Percentiles rank a stretch among this genome's conserved stretches.
These are phyloP conservation scores for Anastrepha obliqua DNA, from an alignment of 1,140 invertebrate genomes.

Conservation along the genomic window DNA sequence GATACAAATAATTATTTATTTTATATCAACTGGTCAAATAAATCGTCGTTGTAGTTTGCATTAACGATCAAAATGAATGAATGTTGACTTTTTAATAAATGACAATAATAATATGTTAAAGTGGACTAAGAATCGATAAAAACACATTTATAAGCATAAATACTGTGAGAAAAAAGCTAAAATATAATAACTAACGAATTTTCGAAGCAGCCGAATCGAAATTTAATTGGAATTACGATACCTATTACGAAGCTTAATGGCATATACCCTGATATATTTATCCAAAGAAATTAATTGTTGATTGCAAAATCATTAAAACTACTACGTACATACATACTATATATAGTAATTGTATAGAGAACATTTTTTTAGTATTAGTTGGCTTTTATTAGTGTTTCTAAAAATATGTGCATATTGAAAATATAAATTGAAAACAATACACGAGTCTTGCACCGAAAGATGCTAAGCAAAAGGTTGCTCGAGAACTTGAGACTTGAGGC, in stretches of 20 bases:
- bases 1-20: not conserved
- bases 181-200: not conserved
- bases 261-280: conserved; percentile 10
- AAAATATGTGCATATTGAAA: conserved; percentile 3
- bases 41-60: conserved; percentile 6
- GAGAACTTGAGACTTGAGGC: not conserved
- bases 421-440: not conserved
- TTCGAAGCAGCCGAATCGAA: conserved; percentile 6
- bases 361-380: conserved; percentile 38
- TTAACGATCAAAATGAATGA: not conserved
- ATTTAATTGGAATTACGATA: conserved; percentile 17
- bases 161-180: not conserved
- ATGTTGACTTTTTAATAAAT: conserved; percentile 56
- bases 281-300: conserved; percentile 26
- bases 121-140: conserved; percentile 26
- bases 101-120: conserved; percentile 57
- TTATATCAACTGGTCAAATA: not conserved
- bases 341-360: conserved; percentile 14
- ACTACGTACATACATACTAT: not conserved
- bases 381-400: conserved; percentile 29
- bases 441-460: not conserved
- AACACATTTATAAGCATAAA: conserved; percentile 14
- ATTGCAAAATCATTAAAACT: conserved; percentile 7
- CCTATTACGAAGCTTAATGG: not conserved
- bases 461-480: conserved; percentile 3